A percentile compares a stretch with the other conserved stretches of the same genome.
These are phyloP conservation scores for Notolepis coatsorum DNA, from an alignment of 2,797 vertebrate genomes.

Conservation along the genomic window DNA sequence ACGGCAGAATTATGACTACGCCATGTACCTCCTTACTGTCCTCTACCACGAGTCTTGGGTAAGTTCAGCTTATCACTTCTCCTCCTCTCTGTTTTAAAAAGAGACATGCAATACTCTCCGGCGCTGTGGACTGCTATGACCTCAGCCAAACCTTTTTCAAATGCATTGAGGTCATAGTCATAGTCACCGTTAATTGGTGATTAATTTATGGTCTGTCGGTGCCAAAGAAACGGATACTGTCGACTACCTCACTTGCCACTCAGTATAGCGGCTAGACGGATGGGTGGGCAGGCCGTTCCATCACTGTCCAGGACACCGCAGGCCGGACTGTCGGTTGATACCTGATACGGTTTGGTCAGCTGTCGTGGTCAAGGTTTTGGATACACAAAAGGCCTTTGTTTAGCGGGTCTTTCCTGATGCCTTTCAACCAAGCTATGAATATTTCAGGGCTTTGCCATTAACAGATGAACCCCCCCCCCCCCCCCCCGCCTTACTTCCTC, in stretches of 20 bases:
- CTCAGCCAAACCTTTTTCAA: background rate
- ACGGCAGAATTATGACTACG: conserved; percentile 92
- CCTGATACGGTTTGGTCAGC: conserved; percentile 38
- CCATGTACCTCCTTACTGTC: conserved; percentile 93
- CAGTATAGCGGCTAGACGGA: background rate
- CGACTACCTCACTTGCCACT: background rate
- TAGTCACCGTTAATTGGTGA: too few species aligned
- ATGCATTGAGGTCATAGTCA: too few species aligned
- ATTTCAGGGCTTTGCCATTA: conserved; percentile 69
- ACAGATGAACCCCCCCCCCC: background rate
- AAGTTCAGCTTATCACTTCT: conserved; percentile 62
- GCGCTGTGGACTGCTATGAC: background rate
- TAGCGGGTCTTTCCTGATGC: conserved; percentile 64
- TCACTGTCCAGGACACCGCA: background rate
- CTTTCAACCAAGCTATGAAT: conserved; percentile 72
- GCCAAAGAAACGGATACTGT: background rate
- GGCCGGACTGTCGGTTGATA: conserved; percentile 13
- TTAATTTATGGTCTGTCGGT: background rate
- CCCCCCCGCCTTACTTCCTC: conserved; percentile 44
- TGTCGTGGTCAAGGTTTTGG: conserved; percentile 37
- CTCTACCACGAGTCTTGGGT: conserved; percentile 99
- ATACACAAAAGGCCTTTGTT: conserved; percentile 59
- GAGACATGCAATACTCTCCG: background rate
- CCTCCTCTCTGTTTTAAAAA: background rate
- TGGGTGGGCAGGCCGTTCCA: background rate